A percentile compares a stretch with the other conserved stretches of the same genome.
These are phyloP conservation scores for Coptodon rendalli DNA, from an alignment of 2,113 vertebrate genomes.

Conservation along the genomic window DNA sequence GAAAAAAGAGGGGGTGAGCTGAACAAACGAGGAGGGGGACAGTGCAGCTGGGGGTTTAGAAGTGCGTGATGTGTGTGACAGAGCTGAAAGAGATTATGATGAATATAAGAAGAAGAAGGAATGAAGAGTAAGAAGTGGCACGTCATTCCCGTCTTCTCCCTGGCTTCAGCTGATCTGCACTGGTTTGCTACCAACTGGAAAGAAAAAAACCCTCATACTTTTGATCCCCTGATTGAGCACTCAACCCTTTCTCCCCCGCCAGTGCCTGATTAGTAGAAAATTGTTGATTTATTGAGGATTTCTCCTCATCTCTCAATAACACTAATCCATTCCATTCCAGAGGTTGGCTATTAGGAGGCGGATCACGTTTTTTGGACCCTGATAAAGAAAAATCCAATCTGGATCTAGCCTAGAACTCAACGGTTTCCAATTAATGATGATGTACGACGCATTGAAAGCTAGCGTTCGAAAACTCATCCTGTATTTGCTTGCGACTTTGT, in stretches of 20 bases:
- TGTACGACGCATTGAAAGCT: constrained; percentile 23
- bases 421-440: constrained; percentile 44
- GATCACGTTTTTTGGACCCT: constrained; percentile 18
- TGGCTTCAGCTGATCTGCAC: constrained; percentile 8
- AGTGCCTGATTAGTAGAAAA: constrained; percentile 49
- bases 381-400: constrained; percentile 46
- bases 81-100: constrained; percentile 32
- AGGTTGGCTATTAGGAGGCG: constrained; percentile 31
- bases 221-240: constrained; percentile 47
- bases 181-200: not conserved
- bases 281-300: constrained; percentile 43
- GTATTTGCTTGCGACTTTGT: constrained; percentile 18
- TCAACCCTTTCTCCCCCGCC: not conserved
- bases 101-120: constrained; percentile 19
- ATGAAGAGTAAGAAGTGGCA: not conserved
- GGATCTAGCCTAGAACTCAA: constrained; percentile 15
- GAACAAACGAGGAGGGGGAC: not conserved
- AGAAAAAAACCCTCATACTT: not conserved
- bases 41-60: constrained; percentile 7
- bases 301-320: constrained; percentile 25
- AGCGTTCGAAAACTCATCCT: not conserved
- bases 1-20: not conserved
- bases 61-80: not conserved
- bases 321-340: constrained; percentile 43
- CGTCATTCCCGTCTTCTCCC: not conserved